Conservation (phyloP, 2,888 invertebrate genomes). For the Cosmia trapezina region DNA sequence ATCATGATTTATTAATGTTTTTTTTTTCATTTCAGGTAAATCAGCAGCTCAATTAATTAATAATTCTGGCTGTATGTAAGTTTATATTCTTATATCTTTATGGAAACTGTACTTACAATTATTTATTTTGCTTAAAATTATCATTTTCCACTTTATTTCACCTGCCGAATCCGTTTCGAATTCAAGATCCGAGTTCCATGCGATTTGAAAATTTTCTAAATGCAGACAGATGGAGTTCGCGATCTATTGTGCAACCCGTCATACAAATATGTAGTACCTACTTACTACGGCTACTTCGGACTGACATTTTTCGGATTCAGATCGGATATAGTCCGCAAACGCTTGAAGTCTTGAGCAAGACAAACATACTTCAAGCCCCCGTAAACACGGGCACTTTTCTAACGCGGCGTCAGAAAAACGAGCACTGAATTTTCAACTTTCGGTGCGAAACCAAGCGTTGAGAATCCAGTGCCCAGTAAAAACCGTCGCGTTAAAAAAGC, state of each 20-base stretch:
- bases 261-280: not conserved
- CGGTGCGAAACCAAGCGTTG: not conserved
- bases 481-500: not conserved
- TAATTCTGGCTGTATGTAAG: slow-evolving; percentile 13
- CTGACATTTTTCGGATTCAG: not conserved
- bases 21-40: slow-evolving; percentile 46
- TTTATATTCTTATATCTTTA: not conserved
- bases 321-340: not conserved
- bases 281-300: not conserved
- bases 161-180: not conserved
- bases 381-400: not conserved
- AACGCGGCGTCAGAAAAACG: not conserved
- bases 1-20: slow-evolving; percentile 6
- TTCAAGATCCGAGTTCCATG: not conserved
- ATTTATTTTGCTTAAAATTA: not conserved
- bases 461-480: not conserved
- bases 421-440: not conserved
- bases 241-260: not conserved
- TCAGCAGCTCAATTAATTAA: slow-evolving; percentile 6
- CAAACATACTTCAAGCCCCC: not conserved
- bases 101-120: not conserved
- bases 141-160: not conserved
- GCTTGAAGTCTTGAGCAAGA: not conserved
- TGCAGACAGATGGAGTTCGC: not conserved
- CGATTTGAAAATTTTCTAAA: not conserved